These are phyloP conservation scores for Sturnira hondurensis DNA, from an alignment of 2,113 vertebrate species.

Conservation along the genomic window DNA sequence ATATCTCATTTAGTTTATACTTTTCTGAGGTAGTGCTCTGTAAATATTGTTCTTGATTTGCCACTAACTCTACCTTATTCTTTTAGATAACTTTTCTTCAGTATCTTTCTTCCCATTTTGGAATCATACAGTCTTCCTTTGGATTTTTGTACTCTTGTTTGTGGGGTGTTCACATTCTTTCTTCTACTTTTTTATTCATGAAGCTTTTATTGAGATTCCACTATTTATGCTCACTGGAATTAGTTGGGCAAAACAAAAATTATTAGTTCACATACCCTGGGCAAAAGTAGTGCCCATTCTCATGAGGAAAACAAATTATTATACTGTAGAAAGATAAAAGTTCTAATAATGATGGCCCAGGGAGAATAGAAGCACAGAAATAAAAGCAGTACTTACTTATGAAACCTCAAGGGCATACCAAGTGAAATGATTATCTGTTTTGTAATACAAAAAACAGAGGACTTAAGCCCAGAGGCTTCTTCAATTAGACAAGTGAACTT, in stretches of 20 bases:
- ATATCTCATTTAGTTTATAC: neutral
- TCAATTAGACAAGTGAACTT: neutral
- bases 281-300: neutral
- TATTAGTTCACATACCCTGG: neutral
- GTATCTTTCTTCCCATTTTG: neutral
- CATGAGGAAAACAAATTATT: neutral
- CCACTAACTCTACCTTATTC: neutral
- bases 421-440: neutral
- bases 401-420: neutral
- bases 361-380: neutral
- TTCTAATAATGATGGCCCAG: neutral
- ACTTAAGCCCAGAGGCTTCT: neutral
- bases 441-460: neutral
- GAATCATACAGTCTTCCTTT: neutral
- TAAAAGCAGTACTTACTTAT: neutral
- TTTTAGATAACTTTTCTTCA: neutral
- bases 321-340: neutral
- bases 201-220: neutral
- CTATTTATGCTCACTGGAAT: neutral
- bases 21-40: neutral
- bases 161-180: neutral
- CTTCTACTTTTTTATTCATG: neutral
- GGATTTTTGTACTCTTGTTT: neutral
- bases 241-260: conserved; percentile 6
- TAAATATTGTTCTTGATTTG: neutral